phyloP scores from a whole-genome alignment of 2,113 vertebrate species.

The Eidolon helvum region DNA sequence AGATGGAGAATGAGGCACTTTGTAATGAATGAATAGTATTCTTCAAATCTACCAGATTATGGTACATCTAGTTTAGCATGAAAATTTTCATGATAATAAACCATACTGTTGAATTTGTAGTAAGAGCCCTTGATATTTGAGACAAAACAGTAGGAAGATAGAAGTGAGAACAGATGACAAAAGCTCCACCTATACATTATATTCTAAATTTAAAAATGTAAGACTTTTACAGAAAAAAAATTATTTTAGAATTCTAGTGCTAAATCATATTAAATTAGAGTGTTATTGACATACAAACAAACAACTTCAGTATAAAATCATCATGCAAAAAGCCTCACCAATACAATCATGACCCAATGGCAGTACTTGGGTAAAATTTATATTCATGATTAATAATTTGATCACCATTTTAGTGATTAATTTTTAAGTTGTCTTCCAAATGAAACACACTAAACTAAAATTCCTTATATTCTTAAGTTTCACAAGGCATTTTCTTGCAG shows the following conservation, averaged over 20 bases:
- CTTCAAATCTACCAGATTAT: background rate
- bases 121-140: background rate
- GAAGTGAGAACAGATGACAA: background rate
- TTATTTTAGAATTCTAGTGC: background rate
- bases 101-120: accelerated
- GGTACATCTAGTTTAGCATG: background rate
- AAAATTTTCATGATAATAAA: background rate
- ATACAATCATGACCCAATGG: background rate
- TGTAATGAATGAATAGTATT: background rate
- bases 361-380: background rate
- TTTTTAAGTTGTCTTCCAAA: background rate
- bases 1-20: background rate
- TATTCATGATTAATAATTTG: background rate
- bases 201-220: background rate
- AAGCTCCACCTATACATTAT: background rate
- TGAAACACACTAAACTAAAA: background rate
- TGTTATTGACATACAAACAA: background rate
- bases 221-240: background rate
- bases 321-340: background rate
- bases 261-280: background rate
- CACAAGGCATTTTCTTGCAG: background rate
- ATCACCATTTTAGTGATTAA: background rate
- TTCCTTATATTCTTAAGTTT: background rate
- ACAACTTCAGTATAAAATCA: background rate
- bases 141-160: background rate